phyloP scores from a whole-genome alignment of 2,797 vertebrate genomes.

The Coregonus suidteri region DNA sequence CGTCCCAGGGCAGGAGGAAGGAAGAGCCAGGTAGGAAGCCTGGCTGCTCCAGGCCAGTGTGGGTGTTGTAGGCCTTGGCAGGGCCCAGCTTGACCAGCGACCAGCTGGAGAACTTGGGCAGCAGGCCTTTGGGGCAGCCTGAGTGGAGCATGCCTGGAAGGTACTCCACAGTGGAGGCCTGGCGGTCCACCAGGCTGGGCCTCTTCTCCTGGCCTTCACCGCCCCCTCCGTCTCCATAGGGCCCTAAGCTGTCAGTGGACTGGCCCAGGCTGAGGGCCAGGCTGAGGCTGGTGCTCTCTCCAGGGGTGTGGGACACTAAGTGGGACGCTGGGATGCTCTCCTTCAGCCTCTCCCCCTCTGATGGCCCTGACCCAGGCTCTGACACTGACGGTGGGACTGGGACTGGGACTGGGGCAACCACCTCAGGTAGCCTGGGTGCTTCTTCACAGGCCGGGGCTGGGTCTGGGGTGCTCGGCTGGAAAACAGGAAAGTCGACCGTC shows the following conservation, averaged over 20 bases:
- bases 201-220: constrained; percentile 87
- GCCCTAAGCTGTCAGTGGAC: constrained; percentile 91
- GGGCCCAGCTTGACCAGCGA: constrained; percentile 93
- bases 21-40: constrained; percentile 94
- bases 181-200: constrained; percentile 90
- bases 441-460: constrained; percentile 89
- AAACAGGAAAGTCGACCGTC: constrained; percentile 90
- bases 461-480: constrained; percentile 94
- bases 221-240: constrained; percentile 85
- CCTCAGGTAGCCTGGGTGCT: constrained; percentile 66
- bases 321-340: constrained; percentile 30
- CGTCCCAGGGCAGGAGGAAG: constrained; percentile 96
- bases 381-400: constrained; percentile 41
- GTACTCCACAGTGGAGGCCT: constrained; percentile 96
- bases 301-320: constrained; percentile 81
- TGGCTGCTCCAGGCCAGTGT: constrained; percentile 92
- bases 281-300: constrained; percentile 91
- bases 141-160: constrained; percentile 97
- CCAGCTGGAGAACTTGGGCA: constrained; percentile 98
- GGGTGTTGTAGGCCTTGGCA: constrained; percentile 95
- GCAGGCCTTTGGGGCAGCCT: constrained; percentile 90
- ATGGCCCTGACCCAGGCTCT: constrained; percentile 64
- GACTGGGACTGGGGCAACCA: constrained; percentile 24
- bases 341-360: constrained; percentile 76
- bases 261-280: constrained; percentile 95